Percentiles rank a stretch among this genome's conserved stretches.
Evolutionary conservation across 1,140 invertebrate genomes (phyloP).

Genomic region (Bursaphelenchus mucronatus): DNA sequence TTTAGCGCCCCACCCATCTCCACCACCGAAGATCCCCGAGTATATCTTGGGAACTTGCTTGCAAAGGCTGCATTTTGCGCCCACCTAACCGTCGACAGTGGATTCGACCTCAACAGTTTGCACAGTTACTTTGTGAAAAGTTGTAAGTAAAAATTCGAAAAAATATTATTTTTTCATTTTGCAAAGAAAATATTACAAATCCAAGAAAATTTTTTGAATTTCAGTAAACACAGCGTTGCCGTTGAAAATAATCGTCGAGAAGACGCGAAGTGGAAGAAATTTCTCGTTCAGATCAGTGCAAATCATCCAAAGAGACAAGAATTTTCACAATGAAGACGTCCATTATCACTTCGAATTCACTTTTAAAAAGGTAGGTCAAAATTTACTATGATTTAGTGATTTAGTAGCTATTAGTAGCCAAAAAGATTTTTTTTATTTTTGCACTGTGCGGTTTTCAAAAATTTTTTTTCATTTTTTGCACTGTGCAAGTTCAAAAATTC

Average conservation of each 20-base stretch:
- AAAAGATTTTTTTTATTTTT: too few relatives aligned
- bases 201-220: too few relatives aligned
- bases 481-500: too few relatives aligned
- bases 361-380: slow-evolving; percentile 6
- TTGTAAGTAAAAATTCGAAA: neutral
- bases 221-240: slow-evolving; percentile 5
- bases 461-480: too few relatives aligned
- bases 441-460: too few relatives aligned
- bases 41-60: slow-evolving; percentile 10
- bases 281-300: slow-evolving; percentile 12
- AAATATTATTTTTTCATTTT: too few relatives aligned
- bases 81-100: neutral
- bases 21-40: neutral
- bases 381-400: too few relatives aligned
- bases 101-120: slow-evolving; percentile 19
- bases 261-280: slow-evolving; percentile 12
- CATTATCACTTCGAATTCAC: slow-evolving; percentile 19
- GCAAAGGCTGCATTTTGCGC: slow-evolving; percentile 16
- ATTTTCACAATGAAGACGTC: neutral
- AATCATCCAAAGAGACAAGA: slow-evolving; percentile 1
- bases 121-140: slow-evolving; percentile 19
- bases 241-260: slow-evolving; percentile 6
- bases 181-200: too few relatives aligned
- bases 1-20: too few relatives aligned
- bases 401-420: too few relatives aligned